These are phyloP conservation scores for Sminthurides aquaticus DNA, from an alignment of 2,888 invertebrate species.

Conservation along the genomic window DNA sequence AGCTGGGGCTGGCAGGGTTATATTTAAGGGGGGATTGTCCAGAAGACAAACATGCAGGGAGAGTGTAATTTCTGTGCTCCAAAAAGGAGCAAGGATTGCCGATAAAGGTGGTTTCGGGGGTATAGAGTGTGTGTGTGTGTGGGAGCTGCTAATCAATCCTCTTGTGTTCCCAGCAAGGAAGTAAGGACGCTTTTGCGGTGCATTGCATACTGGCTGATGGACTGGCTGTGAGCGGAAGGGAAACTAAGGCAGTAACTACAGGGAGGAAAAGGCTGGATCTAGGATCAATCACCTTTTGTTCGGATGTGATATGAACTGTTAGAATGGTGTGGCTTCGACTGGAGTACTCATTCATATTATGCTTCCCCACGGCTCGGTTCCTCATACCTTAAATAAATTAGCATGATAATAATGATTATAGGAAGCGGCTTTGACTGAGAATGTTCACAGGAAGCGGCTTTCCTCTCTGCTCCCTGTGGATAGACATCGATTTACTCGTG, in stretches of 20 bases:
- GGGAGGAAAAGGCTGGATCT: not conserved
- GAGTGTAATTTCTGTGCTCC: not conserved
- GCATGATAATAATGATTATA: not conserved
- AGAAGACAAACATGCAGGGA: not conserved
- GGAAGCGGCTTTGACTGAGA: not conserved
- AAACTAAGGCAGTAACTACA: too few species aligned
- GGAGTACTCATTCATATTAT: conserved; percentile 89
- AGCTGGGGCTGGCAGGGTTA: not conserved
- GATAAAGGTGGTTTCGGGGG: not conserved
- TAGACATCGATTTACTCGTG: not conserved
- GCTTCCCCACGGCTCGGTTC: conserved; percentile 80
- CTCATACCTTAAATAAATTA: conserved; percentile 61
- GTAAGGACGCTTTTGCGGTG: too few species aligned
- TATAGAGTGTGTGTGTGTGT: too few species aligned
- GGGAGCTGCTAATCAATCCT: not conserved
- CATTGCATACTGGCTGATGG: too few species aligned
- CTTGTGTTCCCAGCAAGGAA: too few species aligned
- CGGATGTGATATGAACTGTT: conserved; percentile 81
- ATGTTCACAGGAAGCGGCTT: not conserved
- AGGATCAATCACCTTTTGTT: conserved; percentile 58
- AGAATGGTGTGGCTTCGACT: conserved; percentile 85
- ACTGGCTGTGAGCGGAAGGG: too few species aligned
- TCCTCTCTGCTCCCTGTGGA: not conserved
- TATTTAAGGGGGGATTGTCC: too few species aligned
- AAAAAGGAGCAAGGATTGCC: not conserved